Percentiles rank a stretch among this genome's conserved stretches.
Conservation (phyloP, 2,888 invertebrate genomes). For the Keiferia lycopersicella region DNA sequence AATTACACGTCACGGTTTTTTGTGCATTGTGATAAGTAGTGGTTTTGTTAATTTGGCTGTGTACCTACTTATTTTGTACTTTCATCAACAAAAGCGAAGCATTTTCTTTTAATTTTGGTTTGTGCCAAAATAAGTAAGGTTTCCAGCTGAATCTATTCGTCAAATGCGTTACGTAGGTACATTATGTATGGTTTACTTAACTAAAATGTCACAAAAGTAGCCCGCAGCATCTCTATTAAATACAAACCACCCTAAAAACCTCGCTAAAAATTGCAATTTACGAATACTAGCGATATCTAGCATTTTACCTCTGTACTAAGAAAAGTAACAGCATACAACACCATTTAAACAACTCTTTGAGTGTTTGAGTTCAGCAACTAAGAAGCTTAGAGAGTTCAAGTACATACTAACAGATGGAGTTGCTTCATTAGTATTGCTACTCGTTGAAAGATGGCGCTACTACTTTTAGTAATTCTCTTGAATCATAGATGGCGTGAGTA, state of each 20-base stretch:
- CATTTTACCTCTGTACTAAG: not conserved
- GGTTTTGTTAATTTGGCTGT: not conserved
- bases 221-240: too few species aligned
- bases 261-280: not conserved
- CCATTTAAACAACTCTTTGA: too few species aligned
- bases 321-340: not conserved
- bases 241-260: not conserved
- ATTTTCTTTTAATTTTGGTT: too few species aligned
- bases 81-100: too few species aligned
- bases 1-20: slow-evolving; percentile 20
- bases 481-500: slow-evolving; percentile 43
- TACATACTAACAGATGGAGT: not conserved
- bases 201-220: too few species aligned
- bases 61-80: not conserved
- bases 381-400: not conserved
- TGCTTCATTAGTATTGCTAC: not conserved
- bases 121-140: too few species aligned
- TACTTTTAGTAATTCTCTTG: slow-evolving; percentile 40
- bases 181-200: too few species aligned
- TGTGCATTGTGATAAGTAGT: not conserved
- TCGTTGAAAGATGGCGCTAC: slow-evolving; percentile 2
- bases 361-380: not conserved
- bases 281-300: not conserved
- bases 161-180: too few species aligned
- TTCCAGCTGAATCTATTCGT: too few species aligned